Conservation (phyloP, 2,888 invertebrate species). For the Monochamus alternatus region DNA sequence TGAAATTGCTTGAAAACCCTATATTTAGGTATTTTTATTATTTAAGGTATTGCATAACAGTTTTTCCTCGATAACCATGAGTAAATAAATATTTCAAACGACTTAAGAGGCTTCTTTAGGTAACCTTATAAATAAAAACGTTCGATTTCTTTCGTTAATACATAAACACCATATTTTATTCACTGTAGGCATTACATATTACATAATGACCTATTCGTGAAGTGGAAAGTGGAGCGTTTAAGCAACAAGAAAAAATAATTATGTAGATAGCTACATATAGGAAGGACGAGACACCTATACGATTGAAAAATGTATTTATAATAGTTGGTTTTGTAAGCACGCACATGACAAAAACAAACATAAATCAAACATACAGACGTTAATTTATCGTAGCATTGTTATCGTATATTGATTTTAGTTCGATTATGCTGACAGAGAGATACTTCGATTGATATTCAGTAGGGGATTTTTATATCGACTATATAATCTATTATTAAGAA, state of each 20-base stretch:
- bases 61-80: too few relatives aligned
- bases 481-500: not conserved
- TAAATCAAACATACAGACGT: slow-evolving; percentile 7
- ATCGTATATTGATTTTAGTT: slow-evolving; percentile 1
- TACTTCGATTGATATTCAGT: not conserved
- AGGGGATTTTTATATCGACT: not conserved
- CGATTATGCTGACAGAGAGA: not conserved
- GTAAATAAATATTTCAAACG: too few relatives aligned
- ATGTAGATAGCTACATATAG: not conserved
- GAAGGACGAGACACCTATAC: not conserved
- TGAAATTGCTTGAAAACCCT: too few relatives aligned
- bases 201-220: not conserved
- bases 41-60: too few relatives aligned
- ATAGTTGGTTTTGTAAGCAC: slow-evolving; percentile 7
- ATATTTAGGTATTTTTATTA: too few relatives aligned
- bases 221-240: not conserved
- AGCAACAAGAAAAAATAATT: slow-evolving; percentile 4
- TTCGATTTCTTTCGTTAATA: too few relatives aligned
- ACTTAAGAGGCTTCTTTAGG: too few relatives aligned
- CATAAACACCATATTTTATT: not conserved
- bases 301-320: slow-evolving; percentile 1
- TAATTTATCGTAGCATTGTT: not conserved
- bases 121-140: too few relatives aligned
- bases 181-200: not conserved
- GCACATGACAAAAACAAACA: not conserved